Evolutionary conservation across 1,140 invertebrate species (phyloP), one percentile per base, ranked within the genome.

Genomic region (Diuraphis noxia): DNA sequence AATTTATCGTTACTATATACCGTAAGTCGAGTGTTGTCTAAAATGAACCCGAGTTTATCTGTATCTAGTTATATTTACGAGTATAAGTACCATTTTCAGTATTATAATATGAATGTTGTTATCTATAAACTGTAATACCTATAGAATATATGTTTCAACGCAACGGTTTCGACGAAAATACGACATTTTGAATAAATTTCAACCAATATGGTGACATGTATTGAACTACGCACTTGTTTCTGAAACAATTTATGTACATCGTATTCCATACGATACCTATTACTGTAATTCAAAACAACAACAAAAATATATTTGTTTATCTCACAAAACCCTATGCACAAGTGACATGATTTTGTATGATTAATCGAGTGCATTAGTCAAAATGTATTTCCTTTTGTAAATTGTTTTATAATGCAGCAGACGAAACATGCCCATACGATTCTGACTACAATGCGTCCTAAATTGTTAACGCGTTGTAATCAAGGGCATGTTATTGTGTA

Each of bases 381-480:
- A 86, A 46, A 49, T 25, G 84, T 49, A 36, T 86, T 49, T 86
- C 43, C 84, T 86, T 86, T 86, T 86, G 84, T 86, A 36, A 49
- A 86, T 21, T 36, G 36, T 86, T 86, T 86, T 86, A 86, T 86
- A 86, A 49, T 46, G 36, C 43, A 49, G n/a, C 84, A 19, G 41
- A 86, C 43, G n/a, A 86, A 49, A 49, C 84, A 36, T 86, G 10
- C 30, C n/a, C 41, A 49, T 23, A 46, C 43, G 34, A 49, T 19
- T 49, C 34, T 10, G n/a, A 86, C 41, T 86, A 86, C 84, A 86
- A 86, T 86, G 25, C 84, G 43, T 46, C 25, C 43, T 86, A 86
- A 86, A 86, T 86, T 86, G 43, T 86, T 36, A 46, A 85, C 82
- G 82, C 41, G n/a, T n/a, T 49, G n/a, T 49, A 86, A 86, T 86